Conservation (phyloP, 2,888 invertebrate species). For the Andrena trimmerana region DNA sequence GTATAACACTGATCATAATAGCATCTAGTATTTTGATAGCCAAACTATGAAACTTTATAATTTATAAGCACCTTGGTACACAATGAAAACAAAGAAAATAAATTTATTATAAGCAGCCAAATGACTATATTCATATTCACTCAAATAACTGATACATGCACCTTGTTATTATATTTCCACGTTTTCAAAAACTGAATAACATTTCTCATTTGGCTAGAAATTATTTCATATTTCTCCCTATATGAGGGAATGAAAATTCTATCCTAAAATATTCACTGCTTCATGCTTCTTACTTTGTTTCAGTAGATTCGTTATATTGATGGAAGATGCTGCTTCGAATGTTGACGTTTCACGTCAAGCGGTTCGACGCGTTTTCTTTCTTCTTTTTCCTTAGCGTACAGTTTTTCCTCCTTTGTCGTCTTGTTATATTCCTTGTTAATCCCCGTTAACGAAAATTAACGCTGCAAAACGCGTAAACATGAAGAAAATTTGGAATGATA, state of each 20-base stretch:
- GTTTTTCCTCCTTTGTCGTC: neutral
- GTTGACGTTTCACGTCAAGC: conserved; percentile 10
- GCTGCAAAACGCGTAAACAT: conserved; percentile 10
- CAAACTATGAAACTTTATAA: too few relatives aligned
- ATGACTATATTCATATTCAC: too few relatives aligned
- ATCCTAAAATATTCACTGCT: conserved; percentile 4
- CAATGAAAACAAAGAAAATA: too few relatives aligned
- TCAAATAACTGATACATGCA: too few relatives aligned
- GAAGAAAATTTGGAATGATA: conserved; percentile 12
- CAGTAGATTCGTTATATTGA: conserved; percentile 20
- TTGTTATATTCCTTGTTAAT: neutral
- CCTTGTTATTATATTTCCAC: too few relatives aligned
- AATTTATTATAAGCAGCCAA: too few relatives aligned
- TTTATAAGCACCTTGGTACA: too few relatives aligned
- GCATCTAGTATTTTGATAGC: too few relatives aligned
- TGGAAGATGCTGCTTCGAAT: conserved; percentile 5
- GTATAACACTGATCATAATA: too few relatives aligned
- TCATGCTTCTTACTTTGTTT: conserved; percentile 23
- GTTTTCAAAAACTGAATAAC: too few relatives aligned
- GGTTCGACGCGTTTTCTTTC: neutral
- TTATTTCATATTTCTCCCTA: neutral
- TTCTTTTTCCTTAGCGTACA: neutral
- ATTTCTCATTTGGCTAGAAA: neutral
- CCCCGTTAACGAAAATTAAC: neutral
- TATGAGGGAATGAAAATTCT: neutral